Evolutionary conservation across 2,888 invertebrate genomes (phyloP).

Genomic region (Bellardia pandia): DNA sequence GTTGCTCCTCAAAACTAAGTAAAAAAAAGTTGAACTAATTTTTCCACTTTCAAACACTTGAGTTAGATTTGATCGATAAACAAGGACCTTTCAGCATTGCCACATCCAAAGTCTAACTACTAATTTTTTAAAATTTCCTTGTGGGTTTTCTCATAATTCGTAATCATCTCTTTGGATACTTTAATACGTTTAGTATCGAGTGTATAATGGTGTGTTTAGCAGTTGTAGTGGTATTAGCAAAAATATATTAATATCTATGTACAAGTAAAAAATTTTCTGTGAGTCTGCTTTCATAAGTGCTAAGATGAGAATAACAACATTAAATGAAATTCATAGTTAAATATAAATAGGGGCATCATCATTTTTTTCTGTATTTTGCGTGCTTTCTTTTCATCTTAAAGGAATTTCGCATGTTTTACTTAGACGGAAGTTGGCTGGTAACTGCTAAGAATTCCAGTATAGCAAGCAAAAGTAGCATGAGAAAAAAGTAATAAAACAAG

Average conservation of each 20-base stretch:
- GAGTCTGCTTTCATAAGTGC: neutral
- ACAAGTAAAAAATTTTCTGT: neutral
- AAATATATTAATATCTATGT: neutral
- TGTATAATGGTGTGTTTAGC: neutral
- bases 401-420: slow-evolving; percentile 31
- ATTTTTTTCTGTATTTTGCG: neutral
- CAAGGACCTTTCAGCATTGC: too few relatives aligned
- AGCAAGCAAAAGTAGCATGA: neutral
- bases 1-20: too few relatives aligned
- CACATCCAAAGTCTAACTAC: neutral
- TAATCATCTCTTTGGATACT: slow-evolving; percentile 1
- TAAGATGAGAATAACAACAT: slow-evolving; percentile 16
- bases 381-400: slow-evolving; percentile 3
- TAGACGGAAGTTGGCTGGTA: slow-evolving; percentile 38
- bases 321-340: slow-evolving; percentile 50
- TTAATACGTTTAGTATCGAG: slow-evolving; percentile 10
- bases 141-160: neutral
- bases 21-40: too few relatives aligned
- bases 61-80: too few relatives aligned
- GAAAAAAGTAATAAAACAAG: neutral
- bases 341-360: slow-evolving; percentile 36
- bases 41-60: too few relatives aligned
- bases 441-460: slow-evolving; percentile 21
- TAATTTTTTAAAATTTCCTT: neutral
- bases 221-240: neutral